phyloP scores from a whole-genome alignment of 2,888 invertebrate genomes.

The Erannis defoliaria region DNA sequence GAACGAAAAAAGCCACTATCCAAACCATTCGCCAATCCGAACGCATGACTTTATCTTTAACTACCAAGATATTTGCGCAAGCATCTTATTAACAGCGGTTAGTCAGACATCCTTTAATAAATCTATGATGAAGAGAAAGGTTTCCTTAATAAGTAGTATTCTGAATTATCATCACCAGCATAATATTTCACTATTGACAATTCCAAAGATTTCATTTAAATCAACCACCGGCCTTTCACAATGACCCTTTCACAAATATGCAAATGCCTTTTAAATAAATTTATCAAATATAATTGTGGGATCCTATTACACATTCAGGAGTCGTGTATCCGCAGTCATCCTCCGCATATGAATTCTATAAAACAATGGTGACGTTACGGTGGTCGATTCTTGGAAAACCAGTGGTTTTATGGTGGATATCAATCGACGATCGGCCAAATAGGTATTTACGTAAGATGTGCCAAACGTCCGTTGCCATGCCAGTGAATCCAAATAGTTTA shows the following conservation, averaged over 20 bases:
- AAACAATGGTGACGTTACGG: conserved; percentile 83
- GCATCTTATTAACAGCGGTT: no score
- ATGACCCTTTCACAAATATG: conserved; percentile 78
- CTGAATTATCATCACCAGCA: background rate
- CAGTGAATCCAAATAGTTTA: background rate
- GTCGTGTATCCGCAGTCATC: conserved; percentile 80
- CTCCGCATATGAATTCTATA: conserved; percentile 76
- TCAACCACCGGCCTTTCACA: conserved; percentile 62
- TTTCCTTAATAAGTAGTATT: no score
- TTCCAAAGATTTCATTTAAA: conserved; percentile 28
- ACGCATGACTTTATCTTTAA: no score
- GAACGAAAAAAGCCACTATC: no score
- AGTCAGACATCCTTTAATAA: no score
- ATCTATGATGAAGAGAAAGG: no score
- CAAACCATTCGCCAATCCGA: no score
- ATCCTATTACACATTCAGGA: conserved; percentile 81
- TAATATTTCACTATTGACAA: conserved; percentile 8
- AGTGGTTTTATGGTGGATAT: conserved; percentile 79
- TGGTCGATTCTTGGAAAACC: conserved; percentile 83
- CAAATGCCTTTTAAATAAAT: conserved; percentile 82
- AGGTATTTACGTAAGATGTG: conserved; percentile 36
- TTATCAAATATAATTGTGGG: conserved; percentile 86
- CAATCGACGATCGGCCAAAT: conserved; percentile 66
- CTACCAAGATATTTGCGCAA: no score
- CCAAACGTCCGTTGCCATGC: conserved; percentile 17